These are phyloP conservation scores for Cuniculus paca DNA, from an alignment of 2,797 vertebrate genomes.

Conservation along the genomic window DNA sequence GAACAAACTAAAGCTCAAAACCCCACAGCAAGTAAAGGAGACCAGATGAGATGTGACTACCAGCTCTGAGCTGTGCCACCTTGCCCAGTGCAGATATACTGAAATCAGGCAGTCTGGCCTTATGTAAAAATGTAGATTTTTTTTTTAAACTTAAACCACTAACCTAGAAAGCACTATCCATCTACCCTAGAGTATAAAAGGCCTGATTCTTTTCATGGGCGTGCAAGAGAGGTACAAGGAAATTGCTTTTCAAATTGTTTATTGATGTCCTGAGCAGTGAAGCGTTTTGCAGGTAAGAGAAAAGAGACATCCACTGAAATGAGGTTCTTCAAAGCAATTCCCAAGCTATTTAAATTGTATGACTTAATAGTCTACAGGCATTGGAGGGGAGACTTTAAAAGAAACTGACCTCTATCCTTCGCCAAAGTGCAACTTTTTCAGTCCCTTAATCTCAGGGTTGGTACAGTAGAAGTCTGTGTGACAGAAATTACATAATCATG, in stretches of 20 bases:
- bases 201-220: neutral
- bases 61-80: neutral
- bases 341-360: neutral
- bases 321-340: slow-evolving; percentile 42
- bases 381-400: neutral
- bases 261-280: slow-evolving; percentile 31
- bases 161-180: neutral
- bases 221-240: neutral
- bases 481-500: neutral
- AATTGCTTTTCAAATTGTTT: slow-evolving; percentile 65
- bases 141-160: neutral
- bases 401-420: neutral
- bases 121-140: neutral
- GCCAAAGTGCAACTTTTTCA: neutral
- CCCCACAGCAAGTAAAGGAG: neutral
- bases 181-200: neutral
- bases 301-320: neutral
- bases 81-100: neutral
- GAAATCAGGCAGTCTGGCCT: neutral
- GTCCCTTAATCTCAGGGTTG: neutral
- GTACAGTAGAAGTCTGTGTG: neutral
- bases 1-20: neutral
- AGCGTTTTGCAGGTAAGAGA: neutral
- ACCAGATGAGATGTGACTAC: accelerated
- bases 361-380: neutral